Conservation (phyloP, 2,888 invertebrate species). For the Plebejus melissa region DNA sequence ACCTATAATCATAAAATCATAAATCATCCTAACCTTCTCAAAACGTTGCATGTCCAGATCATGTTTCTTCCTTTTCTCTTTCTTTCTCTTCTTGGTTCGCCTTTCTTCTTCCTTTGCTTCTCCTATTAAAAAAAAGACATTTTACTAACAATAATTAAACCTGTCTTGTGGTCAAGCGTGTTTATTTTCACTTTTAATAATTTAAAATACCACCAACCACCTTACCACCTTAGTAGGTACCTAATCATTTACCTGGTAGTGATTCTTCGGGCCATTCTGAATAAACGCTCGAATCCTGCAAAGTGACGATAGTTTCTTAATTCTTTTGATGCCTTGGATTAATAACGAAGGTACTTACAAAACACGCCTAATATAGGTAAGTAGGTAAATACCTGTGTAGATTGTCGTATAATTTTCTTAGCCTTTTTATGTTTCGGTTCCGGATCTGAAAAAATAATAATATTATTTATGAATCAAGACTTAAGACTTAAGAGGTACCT, state of each 20-base stretch:
- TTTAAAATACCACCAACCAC: too few relatives aligned
- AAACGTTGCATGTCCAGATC: constrained; percentile 41
- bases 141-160: too few relatives aligned
- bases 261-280: constrained; percentile 65
- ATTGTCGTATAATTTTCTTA: constrained; percentile 33
- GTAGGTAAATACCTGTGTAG: neutral
- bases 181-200: too few relatives aligned
- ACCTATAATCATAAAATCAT: too few relatives aligned
- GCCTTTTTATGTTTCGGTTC: constrained; percentile 56
- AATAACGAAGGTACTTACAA: neutral
- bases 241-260: constrained; percentile 43
- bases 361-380: neutral
- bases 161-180: too few relatives aligned
- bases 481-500: too few relatives aligned
- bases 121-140: neutral
- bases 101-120: constrained; percentile 27
- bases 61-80: constrained; percentile 59
- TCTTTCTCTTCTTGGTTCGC: constrained; percentile 48
- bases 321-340: too few relatives aligned
- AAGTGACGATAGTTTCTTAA: neutral
- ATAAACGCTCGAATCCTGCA: constrained; percentile 43
- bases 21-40: constrained; percentile 51
- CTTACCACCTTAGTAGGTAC: neutral
- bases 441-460: constrained; percentile 45
- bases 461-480: too few relatives aligned